Percentiles rank a stretch among this genome's conserved stretches.
These are phyloP conservation scores for Drosophila lutescens DNA, from an alignment of 2,888 invertebrate genomes.

Conservation along the genomic window DNA sequence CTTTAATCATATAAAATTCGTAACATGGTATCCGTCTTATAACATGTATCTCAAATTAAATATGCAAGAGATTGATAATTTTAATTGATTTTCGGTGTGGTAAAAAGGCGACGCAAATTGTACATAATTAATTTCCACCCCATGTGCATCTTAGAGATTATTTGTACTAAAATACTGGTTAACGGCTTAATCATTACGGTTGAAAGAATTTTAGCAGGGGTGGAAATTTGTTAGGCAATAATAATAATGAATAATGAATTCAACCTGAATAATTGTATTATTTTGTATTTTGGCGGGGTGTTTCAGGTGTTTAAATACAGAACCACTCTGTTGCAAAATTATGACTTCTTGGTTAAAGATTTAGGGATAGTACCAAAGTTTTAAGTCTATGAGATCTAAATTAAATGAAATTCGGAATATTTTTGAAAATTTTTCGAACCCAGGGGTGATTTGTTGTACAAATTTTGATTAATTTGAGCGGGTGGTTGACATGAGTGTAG, in stretches of 20 bases:
- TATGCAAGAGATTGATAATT: not conserved
- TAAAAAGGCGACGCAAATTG: constrained; percentile 14
- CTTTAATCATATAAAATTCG: too few species aligned
- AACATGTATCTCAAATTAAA: not conserved
- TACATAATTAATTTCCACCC: constrained; percentile 8
- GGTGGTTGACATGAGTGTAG: constrained; percentile 10
- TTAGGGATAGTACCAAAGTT: too few species aligned
- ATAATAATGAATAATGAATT: constrained; percentile 26
- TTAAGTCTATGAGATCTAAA: too few species aligned
- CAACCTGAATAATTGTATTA: constrained; percentile 29
- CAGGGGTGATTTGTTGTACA: not conserved
- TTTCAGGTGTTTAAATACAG: not conserved
- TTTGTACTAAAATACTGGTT: constrained; percentile 13
- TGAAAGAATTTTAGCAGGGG: constrained; percentile 7
- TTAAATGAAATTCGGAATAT: not conserved
- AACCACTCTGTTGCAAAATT: not conserved
- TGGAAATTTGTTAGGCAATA: constrained; percentile 17
- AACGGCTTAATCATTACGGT: constrained; percentile 22
- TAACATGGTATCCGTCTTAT: too few species aligned
- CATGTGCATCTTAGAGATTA: constrained; percentile 6
- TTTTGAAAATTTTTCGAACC: not conserved
- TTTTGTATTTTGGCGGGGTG: constrained; percentile 2
- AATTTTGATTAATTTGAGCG: constrained; percentile 14
- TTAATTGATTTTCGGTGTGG: constrained; percentile 5
- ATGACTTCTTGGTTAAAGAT: too few species aligned